A percentile compares a stretch with the other conserved stretches of the same genome.
phyloP scores from a whole-genome alignment of 2,888 invertebrate genomes.

The Philopedon plagiatum region DNA sequence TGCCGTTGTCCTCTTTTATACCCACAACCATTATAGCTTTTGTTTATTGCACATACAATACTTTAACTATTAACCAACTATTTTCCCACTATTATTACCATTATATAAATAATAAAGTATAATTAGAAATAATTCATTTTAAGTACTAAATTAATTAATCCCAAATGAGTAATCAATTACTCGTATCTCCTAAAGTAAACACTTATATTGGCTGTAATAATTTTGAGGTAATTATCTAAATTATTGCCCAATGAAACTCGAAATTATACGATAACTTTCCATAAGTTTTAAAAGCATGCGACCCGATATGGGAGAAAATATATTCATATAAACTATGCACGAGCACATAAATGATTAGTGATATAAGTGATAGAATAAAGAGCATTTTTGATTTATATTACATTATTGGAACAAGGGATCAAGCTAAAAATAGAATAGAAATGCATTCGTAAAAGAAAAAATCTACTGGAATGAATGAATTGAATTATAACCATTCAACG shows the following conservation, averaged over 20 bases:
- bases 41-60: no score
- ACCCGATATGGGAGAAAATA: neutral
- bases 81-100: neutral
- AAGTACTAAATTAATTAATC: neutral
- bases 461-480: no score
- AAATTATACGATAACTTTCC: slow-evolving; percentile 8
- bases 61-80: neutral
- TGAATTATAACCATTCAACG: no score
- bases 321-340: neutral
- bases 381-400: no score
- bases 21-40: no score
- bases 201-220: slow-evolving; percentile 25
- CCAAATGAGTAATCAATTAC: slow-evolving; percentile 11
- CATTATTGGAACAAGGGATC: no score
- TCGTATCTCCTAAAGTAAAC: slow-evolving; percentile 16
- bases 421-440: no score
- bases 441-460: no score
- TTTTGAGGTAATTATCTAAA: slow-evolving; percentile 29
- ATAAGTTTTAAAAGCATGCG: neutral
- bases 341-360: no score
- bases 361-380: no score
- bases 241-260: slow-evolving; percentile 13
- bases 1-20: no score
- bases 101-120: neutral
- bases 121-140: neutral